A percentile compares a stretch with the other conserved stretches of the same genome.
Evolutionary conservation across 2,888 invertebrate genomes (phyloP).

Genomic region (Napeogenes inachia): DNA sequence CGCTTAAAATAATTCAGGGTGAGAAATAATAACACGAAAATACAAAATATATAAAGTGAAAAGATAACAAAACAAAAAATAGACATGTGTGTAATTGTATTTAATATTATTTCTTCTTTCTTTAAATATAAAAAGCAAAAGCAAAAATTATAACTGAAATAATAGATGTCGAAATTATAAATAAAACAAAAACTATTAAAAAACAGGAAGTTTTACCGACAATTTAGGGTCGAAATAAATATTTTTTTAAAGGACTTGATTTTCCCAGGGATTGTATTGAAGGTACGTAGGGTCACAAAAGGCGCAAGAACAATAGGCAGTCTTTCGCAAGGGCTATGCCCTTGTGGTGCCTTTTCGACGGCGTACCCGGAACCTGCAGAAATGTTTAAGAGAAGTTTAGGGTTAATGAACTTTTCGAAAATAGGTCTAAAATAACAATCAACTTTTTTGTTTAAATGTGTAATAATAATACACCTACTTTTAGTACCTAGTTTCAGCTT

Average conservation of each 20-base stretch:
- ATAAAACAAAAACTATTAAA: not conserved
- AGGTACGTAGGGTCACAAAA: constrained; percentile 16
- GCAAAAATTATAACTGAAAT: too few relatives aligned
- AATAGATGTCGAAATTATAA: not conserved
- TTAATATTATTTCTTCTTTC: too few relatives aligned
- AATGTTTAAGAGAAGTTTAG: constrained; percentile 9
- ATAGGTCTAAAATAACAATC: not conserved
- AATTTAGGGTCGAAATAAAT: constrained; percentile 4
- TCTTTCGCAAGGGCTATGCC: constrained; percentile 18
- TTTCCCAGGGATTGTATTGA: constrained; percentile 6
- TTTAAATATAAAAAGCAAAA: too few relatives aligned
- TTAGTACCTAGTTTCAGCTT: too few relatives aligned
- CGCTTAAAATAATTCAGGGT: not conserved
- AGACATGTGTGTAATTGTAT: too few relatives aligned
- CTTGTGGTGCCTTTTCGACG: constrained; percentile 14
- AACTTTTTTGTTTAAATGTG: not conserved
- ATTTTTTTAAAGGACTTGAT: constrained; percentile 6
- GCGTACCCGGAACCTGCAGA: constrained; percentile 4
- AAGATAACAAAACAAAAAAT: not conserved
- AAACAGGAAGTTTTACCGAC: not conserved
- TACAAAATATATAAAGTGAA: too few relatives aligned
- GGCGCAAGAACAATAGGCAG: constrained; percentile 6
- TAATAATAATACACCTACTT: too few relatives aligned
- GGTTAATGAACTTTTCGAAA: constrained; percentile 16
- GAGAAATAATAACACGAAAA: not conserved